Base-by-base conservation (phyloP, 2,113 vertebrate genomes). In the Syrrhaptes paradoxus region DNA sequence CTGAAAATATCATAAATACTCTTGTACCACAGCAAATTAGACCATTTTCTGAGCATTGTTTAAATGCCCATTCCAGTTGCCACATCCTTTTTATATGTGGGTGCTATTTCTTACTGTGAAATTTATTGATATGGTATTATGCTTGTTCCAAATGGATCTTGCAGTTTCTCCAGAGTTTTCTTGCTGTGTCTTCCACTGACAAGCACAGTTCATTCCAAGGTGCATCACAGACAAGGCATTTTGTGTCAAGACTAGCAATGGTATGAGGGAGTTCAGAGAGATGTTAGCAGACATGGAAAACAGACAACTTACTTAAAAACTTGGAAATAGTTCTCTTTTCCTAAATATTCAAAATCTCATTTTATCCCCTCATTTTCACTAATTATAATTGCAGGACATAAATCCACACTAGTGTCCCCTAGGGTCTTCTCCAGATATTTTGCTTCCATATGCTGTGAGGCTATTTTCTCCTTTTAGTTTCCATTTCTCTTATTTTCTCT, bases 371-470 rank as follows among this genome's bases (percentile, higher is more conserved):
- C 15, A 5, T 93, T 93, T 94, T 94, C 57, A 49, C 67, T 90
- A 90, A 93, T 94, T 94, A 84, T 90, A 94, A 93, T 72, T 90
- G 24, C 61, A 91, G 61, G 85, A 61, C 79, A 81, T 84, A 95
- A 96, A 96, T 94, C 90, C 79, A 96, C 45, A 81, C 21, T 78
- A 83, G 55, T 38, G 32, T 51, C 79, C 79, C 90, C 41, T 28
- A 63, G 68, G 57, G 76, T 88, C 29, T 96, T 88, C 68, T 94
- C 48, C 51, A 90, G 83, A 91, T 91, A 82, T 91, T 93, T 96
- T 96, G 34, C 57, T 90, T 88, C 87, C 72, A 68, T 80, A 68
- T 84, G 59, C 79, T 93, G 65, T 81, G 45, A 96, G 79, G 90
- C 41, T 93, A 93, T 94, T 95, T 96, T 94, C 59, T 91, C 65